Evolutionary conservation across 1,140 invertebrate species (phyloP), one percentile per base, ranked within the genome.

Genomic region (Cecropterus lyciades): DNA sequence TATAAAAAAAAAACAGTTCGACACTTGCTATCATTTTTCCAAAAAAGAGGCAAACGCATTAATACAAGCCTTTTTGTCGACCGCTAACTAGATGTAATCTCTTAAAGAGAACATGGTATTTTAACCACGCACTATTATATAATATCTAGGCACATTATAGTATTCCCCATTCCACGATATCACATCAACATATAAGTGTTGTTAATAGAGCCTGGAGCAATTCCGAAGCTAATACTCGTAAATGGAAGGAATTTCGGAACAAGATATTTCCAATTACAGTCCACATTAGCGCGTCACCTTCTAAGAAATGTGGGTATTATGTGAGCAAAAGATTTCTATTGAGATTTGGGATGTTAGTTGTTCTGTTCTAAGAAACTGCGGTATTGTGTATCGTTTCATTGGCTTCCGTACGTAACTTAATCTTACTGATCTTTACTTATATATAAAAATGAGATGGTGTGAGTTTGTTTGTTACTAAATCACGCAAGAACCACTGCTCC

Each of bases 241-340:
- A 52, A 52, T 33, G 49, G 24, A 15, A 52, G 49, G 20, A 51
- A 30, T 51, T 51, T 33, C 10, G 24, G 24, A 33, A 52, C 49
- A 52, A 52, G 49, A 52, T 52, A 52, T 30, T 52, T 52, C 49
- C 49, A 52, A 52, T 52, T 52, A 52, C 27, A 33, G 49, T 33
- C 24, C 8, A 24, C 49, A 52, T 30, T 52, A 52, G 33, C 11
- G 10, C 33, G 33, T 37, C 33, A 37, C 24, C 20, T 51, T 51
- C 5, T 13, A 10, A 51, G 24, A 14, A 52, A 52, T 33, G 27
- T 30, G 27, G 27, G 27, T 7, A 7, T 30, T 30, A 33, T 33
- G 27, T 52, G 24, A 27, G 27, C 13, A 52, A 33, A 9, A 33
- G n/a, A 33, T 33, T 52, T 24, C 24, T 33, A 14, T 52, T 37